Evolutionary conservation across 1,140 invertebrate species (phyloP), one percentile per base, ranked within the genome.

Genomic region (Cotesia glomerata): DNA sequence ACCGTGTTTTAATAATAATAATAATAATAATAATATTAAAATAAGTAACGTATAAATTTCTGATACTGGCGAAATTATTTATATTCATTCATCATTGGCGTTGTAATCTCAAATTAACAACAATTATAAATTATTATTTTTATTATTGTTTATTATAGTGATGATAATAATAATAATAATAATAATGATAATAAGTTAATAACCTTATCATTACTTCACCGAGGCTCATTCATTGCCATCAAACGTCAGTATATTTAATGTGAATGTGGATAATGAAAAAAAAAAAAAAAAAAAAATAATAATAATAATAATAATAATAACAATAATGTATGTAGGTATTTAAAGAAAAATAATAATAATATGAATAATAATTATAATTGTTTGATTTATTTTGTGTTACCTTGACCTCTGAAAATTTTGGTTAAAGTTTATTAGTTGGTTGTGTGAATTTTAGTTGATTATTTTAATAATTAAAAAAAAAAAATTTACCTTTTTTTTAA

Each of bases 241-340:
- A 76, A 8, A 58, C 56, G 39, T 62, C 68, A 70, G 71, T 80
- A 80, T 79, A 80, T 79, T 79, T 79, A 75, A 81, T 81, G 78
- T 81, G 79, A 81, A 79, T 81, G 79, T 81, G 79, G 77, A 80
- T 75, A 77, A 78, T 80, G 13, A 49, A 59, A 66, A 65, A 66
- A 74, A 69, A 13, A 72, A 75, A 79, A 73, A 79, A 39, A 39
- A 5, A 39, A 74, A 65, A 11, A 72, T 72, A 79, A 73, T 80
- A 39, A 39, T 8, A 39, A 80, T 75, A 77, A 78, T 80, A 11
- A 49, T 51, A 65, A 64, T 66, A 74, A 69, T 16, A 79, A 73
- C 79, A 45, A 45, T 9, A 45, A 73, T 80, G 75, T 80, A 79
- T 73, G 77, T 79, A 78, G 78, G 63, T 65, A 45, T 45, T 45